phyloP scores from a whole-genome alignment of 2,797 vertebrate species.

The Echeneis naucrates region DNA sequence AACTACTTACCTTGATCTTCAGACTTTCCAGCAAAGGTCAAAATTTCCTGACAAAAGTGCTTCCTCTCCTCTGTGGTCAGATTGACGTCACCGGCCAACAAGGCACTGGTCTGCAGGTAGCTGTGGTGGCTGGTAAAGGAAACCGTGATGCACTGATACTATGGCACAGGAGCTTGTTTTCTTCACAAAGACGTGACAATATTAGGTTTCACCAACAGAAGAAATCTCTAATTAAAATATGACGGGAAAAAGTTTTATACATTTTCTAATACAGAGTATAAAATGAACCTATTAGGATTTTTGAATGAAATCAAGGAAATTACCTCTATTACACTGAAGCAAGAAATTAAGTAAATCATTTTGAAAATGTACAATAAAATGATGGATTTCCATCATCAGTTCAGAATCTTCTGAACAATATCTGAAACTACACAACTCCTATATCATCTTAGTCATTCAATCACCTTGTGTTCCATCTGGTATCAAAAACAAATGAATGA shows the following conservation, averaged over 20 bases:
- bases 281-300: no score
- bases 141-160: background rate
- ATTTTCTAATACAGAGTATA: no score
- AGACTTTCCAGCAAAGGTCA: slow-evolving; percentile 86
- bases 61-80: slow-evolving; percentile 89
- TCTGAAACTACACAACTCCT: no score
- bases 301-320: no score
- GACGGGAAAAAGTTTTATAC: no score
- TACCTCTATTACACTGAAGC: no score
- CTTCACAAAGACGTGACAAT: background rate
- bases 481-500: background rate
- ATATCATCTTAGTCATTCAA: background rate
- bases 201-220: background rate
- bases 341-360: background rate
- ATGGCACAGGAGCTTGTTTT: background rate
- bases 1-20: slow-evolving; percentile 81
- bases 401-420: no score
- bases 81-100: slow-evolving; percentile 92
- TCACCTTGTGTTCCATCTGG: background rate
- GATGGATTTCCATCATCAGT: background rate
- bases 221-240: background rate
- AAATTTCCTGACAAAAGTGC: slow-evolving; percentile 93
- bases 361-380: background rate
- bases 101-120: slow-evolving; percentile 95
- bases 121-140: slow-evolving; percentile 87